Evolutionary conservation across 2,797 vertebrate species (phyloP).

Genomic region (Valencia hispanica): DNA sequence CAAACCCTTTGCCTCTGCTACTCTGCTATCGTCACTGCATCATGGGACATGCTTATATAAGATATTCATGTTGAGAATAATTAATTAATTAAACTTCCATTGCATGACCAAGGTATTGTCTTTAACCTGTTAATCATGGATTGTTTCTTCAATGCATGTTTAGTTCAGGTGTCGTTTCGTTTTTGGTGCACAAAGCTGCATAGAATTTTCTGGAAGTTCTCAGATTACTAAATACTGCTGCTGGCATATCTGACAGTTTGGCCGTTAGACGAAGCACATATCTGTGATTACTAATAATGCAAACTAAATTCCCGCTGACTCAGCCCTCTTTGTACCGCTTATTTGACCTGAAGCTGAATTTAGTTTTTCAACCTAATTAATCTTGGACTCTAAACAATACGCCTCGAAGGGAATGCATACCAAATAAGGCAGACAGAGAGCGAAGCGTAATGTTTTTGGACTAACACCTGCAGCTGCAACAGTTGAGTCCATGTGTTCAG

Average conservation of each 20-base stretch:
- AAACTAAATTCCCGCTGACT: slow-evolving; percentile 31
- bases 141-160: neutral
- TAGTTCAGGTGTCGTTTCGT: neutral
- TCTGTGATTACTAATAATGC: slow-evolving; percentile 52
- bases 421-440: slow-evolving; percentile 50
- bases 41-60: slow-evolving; percentile 20
- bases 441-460: slow-evolving; percentile 39
- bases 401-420: slow-evolving; percentile 18
- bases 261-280: slow-evolving; percentile 31
- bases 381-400: slow-evolving; percentile 21
- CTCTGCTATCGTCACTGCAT: slow-evolving; percentile 34
- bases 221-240: slow-evolving; percentile 9
- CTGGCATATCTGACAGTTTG: slow-evolving; percentile 26
- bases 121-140: neutral
- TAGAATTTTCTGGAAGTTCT: neutral
- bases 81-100: neutral
- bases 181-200: neutral
- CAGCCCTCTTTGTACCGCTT: slow-evolving; percentile 5
- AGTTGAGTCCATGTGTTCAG: slow-evolving; percentile 9
- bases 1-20: slow-evolving; percentile 31
- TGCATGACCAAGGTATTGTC: neutral
- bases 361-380: slow-evolving; percentile 23
- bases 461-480: slow-evolving; percentile 16
- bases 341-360: slow-evolving; percentile 40
- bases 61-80: neutral